These are phyloP conservation scores for Phoxinus phoxinus DNA, from an alignment of 2,113 vertebrate genomes.

Conservation along the genomic window DNA sequence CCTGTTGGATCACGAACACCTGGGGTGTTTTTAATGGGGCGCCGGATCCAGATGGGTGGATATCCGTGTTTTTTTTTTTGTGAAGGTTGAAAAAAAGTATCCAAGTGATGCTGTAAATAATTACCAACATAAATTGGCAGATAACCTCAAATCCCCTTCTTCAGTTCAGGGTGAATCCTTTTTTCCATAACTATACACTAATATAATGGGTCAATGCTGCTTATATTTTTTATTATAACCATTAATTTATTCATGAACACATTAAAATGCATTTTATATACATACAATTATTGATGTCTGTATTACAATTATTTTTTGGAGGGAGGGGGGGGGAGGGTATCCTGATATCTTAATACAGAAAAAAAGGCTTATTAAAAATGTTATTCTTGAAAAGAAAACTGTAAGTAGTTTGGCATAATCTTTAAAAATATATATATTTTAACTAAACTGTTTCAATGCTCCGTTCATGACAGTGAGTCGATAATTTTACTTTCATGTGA, in stretches of 20 bases:
- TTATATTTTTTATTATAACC: background rate
- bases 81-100: constrained; percentile 56
- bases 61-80: constrained; percentile 47
- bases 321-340: too few species aligned
- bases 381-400: background rate
- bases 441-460: background rate
- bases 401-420: background rate
- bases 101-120: constrained; percentile 17
- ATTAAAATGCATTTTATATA: background rate
- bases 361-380: background rate
- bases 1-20: constrained; percentile 72
- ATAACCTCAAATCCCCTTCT: background rate
- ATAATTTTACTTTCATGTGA: background rate
- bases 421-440: background rate
- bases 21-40: constrained; percentile 75
- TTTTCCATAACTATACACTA: background rate
- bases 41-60: constrained; percentile 69
- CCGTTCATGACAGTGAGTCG: background rate
- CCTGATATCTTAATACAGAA: background rate
- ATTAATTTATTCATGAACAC: constrained; percentile 5
- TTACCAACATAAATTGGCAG: background rate
- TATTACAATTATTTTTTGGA: too few species aligned
- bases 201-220: background rate
- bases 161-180: background rate
- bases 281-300: too few species aligned